Evolutionary conservation across 1,140 invertebrate species (phyloP).

Genomic region (Orius insidiosus): DNA sequence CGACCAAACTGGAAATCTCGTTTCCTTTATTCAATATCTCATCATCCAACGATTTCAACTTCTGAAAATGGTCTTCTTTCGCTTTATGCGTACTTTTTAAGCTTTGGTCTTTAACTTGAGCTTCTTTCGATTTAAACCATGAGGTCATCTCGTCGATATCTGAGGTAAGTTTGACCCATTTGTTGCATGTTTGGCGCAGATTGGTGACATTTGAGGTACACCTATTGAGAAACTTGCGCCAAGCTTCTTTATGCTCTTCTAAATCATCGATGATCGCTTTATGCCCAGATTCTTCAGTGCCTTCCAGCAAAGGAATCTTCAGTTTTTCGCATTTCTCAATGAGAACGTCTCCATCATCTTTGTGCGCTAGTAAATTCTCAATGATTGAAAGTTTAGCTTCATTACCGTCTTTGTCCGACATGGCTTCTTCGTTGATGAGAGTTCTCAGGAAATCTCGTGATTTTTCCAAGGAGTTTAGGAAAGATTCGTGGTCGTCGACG

Average conservation of each 20-base stretch:
- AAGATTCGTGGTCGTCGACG: constrained; percentile 65
- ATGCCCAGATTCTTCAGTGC: constrained; percentile 66
- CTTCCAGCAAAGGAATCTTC: constrained; percentile 50
- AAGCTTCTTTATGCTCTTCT: constrained; percentile 53
- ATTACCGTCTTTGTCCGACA: constrained; percentile 52
- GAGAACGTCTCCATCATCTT: constrained; percentile 52
- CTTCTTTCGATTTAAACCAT: constrained; percentile 74
- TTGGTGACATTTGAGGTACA: constrained; percentile 48
- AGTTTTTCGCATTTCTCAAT: constrained; percentile 51
- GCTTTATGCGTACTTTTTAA: constrained; percentile 68
- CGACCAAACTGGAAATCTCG: constrained; percentile 53
- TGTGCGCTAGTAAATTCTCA: constrained; percentile 54
- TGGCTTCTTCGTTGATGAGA: constrained; percentile 46
- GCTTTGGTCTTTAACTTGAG: constrained; percentile 72
- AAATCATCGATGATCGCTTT: constrained; percentile 52
- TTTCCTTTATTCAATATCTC: constrained; percentile 52
- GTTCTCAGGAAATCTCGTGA: constrained; percentile 54
- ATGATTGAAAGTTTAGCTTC: constrained; percentile 54
- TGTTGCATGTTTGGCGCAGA: constrained; percentile 48
- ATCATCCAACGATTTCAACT: constrained; percentile 52
- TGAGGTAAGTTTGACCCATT: constrained; percentile 64
- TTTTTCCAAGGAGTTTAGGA: constrained; percentile 55
- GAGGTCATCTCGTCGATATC: constrained; percentile 53
- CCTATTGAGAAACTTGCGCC: constrained; percentile 56
- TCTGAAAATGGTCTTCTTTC: constrained; percentile 63